Base-by-base conservation (phyloP, 2,797 vertebrate species). In the Lateolabrax maculatus region DNA sequence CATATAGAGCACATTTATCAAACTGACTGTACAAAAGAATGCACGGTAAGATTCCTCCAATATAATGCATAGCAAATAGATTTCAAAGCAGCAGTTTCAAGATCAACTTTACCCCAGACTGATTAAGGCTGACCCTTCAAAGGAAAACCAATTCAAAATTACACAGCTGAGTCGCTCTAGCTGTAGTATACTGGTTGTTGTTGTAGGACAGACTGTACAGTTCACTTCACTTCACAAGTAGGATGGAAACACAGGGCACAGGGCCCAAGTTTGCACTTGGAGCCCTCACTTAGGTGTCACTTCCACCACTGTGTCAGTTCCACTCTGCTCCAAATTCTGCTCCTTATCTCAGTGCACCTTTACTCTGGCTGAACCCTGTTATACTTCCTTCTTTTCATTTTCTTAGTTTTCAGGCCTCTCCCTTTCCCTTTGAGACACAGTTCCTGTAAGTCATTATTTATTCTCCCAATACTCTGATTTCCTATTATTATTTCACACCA, bases 161-260 rank as follows among this genome's bases (percentile, higher is more conserved):
- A 56, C 13, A 52, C 52, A 36, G 55, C 39, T 80, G 76, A 71
- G 56, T 79, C 44, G 70, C 56, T 49, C 36, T n/a, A 36, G 52
- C 58, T 84, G 51, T 25, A 46, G 55, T 66, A 37, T 62, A 44
- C 71, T 77, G 62, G 49, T 55, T 34, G 29, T 31, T 71, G 73
- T 80, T 86, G 73, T 83, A 79, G 90, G 89, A 74, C 87, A 84
- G 76, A 58, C 69, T 81, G 83, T 79, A 46, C 85, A 88, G 89
- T 93, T 90, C 86, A 86, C 79, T 91, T 91, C 86, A 91, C 90
- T 92, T 93, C 88, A 92, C 90, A 89, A 94, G 90, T 91, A 89
- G 89, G 86, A 63, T 92, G 87, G 84, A 92, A 94, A 95, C 92
- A 94, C 86, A 88, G 82, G 83, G 84, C 89, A 84, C 64, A 31